A percentile compares a stretch with the other conserved stretches of the same genome.
phyloP scores from a whole-genome alignment of 2,888 invertebrate species.

The Gymnosoma rotundatum region DNA sequence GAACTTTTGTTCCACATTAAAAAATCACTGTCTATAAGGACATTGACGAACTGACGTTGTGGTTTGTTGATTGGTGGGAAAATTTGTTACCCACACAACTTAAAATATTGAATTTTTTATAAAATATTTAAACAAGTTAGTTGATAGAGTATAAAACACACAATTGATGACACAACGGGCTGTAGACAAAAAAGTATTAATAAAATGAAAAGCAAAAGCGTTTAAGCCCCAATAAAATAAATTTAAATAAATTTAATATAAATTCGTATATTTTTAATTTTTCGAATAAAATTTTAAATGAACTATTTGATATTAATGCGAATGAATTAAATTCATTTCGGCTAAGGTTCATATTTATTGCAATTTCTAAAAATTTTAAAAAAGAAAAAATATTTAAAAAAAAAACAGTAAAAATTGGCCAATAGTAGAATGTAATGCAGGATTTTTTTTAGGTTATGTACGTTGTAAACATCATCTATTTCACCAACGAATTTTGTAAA shows the following conservation, averaged over 20 bases:
- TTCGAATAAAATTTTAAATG: too few relatives aligned
- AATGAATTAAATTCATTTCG: too few relatives aligned
- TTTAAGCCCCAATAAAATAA: conserved; percentile 60
- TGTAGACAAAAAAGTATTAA: conserved; percentile 42
- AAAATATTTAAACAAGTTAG: conserved; percentile 20
- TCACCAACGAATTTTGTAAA: too few relatives aligned
- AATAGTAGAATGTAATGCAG: too few relatives aligned
- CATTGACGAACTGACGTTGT: conserved; percentile 8
- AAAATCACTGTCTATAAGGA: conserved; percentile 12
- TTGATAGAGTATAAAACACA: conserved; percentile 1
- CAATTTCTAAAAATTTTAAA: not conserved
- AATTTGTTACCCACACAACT: conserved; percentile 44
- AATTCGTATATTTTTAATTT: not conserved
- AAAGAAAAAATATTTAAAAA: not conserved
- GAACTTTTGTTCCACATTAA: not conserved
- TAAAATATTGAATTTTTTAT: conserved; percentile 27
- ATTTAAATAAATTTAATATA: conserved; percentile 59
- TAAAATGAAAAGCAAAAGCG: conserved; percentile 30
- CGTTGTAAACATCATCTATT: too few relatives aligned
- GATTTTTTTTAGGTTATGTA: too few relatives aligned
- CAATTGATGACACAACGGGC: conserved; percentile 14
- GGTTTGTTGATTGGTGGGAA: not conserved
- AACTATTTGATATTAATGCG: too few relatives aligned
- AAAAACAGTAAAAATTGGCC: too few relatives aligned
- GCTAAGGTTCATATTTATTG: too few relatives aligned